Percentiles rank a stretch among this genome's conserved stretches.
phyloP scores from a whole-genome alignment of 2,888 invertebrate genomes.

The Eledona agricola region DNA sequence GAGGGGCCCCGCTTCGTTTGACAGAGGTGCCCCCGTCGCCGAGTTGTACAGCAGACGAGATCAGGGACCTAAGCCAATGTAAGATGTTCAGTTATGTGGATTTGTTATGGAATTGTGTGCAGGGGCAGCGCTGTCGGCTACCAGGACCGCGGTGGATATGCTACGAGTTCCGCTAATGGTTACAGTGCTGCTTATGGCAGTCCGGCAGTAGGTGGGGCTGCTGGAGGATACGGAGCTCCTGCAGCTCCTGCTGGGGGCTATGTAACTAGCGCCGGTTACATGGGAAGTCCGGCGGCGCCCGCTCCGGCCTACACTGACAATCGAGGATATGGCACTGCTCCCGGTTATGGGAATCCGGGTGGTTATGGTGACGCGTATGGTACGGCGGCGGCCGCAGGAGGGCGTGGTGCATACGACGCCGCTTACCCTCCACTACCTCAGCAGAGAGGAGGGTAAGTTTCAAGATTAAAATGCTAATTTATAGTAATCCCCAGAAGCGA shows the following conservation, averaged over 20 bases:
- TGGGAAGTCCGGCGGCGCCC: slow-evolving; percentile 15
- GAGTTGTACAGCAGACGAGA: slow-evolving; percentile 59
- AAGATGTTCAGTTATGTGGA: slow-evolving; percentile 14
- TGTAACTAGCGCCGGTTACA: slow-evolving; percentile 28
- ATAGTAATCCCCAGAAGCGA: slow-evolving; percentile 16
- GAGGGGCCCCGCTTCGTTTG: slow-evolving; percentile 40
- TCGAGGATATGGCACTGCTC: slow-evolving; percentile 36
- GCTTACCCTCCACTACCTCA: slow-evolving; percentile 54
- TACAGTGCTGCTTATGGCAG: slow-evolving; percentile 38
- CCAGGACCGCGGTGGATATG: slow-evolving; percentile 37
- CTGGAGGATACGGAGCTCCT: slow-evolving; percentile 40
- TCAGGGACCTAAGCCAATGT: slow-evolving; percentile 50
- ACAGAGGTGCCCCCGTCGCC: slow-evolving; percentile 44
- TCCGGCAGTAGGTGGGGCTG: slow-evolving; percentile 3
- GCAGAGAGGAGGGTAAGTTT: slow-evolving; percentile 53
- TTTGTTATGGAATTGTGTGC: slow-evolving; percentile 24
- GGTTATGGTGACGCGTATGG: slow-evolving; percentile 45
- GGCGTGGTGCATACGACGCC: slow-evolving; percentile 50
- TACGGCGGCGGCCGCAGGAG: slow-evolving; percentile 41
- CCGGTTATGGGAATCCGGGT: slow-evolving; percentile 41
- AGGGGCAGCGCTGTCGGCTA: slow-evolving; percentile 44
- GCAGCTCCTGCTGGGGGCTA: slow-evolving; percentile 35
- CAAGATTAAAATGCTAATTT: slow-evolving; percentile 8
- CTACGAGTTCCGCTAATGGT: slow-evolving; percentile 36
- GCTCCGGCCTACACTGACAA: slow-evolving; percentile 30